Conservation (phyloP, 2,888 invertebrate genomes). For the Conistra vaccinii region DNA sequence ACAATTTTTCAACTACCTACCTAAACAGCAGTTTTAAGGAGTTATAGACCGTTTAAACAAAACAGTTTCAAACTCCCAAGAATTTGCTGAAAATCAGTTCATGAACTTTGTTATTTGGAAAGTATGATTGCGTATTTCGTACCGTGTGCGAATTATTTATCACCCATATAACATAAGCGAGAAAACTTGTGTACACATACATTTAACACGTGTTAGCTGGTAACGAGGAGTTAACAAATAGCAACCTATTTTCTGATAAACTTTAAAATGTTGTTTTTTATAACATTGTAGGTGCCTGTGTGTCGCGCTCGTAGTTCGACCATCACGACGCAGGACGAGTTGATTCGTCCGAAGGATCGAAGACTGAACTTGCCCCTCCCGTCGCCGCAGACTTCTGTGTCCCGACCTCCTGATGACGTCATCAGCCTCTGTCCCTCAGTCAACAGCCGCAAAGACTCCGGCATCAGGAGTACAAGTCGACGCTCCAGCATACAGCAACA, state of each 20-base stretch:
- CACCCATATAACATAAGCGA: constrained; percentile 34
- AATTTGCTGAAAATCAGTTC: constrained; percentile 21
- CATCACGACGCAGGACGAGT: constrained; percentile 84
- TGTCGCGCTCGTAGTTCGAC: constrained; percentile 88
- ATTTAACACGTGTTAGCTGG: constrained; percentile 46
- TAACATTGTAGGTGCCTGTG: constrained; percentile 81
- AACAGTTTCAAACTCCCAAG: neutral
- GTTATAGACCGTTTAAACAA: neutral
- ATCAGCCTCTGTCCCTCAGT: constrained; percentile 94
- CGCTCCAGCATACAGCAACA: constrained; percentile 96
- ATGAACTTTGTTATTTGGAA: constrained; percentile 37
- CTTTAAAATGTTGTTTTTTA: constrained; percentile 22
- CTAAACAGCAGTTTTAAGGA: neutral
- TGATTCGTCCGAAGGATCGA: constrained; percentile 82
- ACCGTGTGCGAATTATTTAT: constrained; percentile 41
- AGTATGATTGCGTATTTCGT: constrained; percentile 22
- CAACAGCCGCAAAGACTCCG: constrained; percentile 96
- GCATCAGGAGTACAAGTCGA: constrained; percentile 96
- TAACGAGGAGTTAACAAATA: constrained; percentile 45
- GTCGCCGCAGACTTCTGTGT: constrained; percentile 71
- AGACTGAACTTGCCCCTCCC: constrained; percentile 87
- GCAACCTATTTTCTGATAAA: constrained; percentile 35
- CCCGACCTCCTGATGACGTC: constrained; percentile 90
- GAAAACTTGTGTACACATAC: constrained; percentile 51
- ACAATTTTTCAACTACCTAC: constrained; percentile 2